Evolutionary conservation across 2,888 invertebrate species (phyloP), one percentile per base, ranked within the genome.

Genomic region (Nycteola revayana): DNA sequence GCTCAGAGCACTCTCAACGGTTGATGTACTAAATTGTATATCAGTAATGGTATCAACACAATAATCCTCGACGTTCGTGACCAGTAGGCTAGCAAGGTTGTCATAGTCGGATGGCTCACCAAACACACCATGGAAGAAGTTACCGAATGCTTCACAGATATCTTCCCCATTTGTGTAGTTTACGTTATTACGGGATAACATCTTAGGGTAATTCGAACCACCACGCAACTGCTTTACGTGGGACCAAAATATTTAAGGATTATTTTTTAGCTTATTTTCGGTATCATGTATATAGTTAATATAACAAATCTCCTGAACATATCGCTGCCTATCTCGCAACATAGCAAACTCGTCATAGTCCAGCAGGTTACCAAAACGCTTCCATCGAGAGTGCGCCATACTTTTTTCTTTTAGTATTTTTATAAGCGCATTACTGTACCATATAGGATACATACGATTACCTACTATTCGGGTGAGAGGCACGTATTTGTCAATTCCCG

Each of bases 391-490:
- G 25, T 32, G 31, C 7, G 26, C 21, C 18, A 11, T 32, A 10
- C 1, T 26, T 26, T 32, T 32, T 27, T 32, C 26, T 7, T 32
- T 32, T 6, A 32, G 25, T 11, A 32, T 32, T 32, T 22, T 32
- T 5, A 22, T 32, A 7, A 32, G 5, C 1, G 32, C 2, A n/a
- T 22, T 14, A 8, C 22, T 32, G 7, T 27, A 27, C 32, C 32
- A 32, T 3, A 14, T 11, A 1, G 32, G 25, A 14, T 26, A 32
- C 25, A 9, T 32, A 14, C 14, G 18, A 2, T 10, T 5, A 7
- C 17, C 17, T 17, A 3, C 2, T 9, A 1, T 9, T 2, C 23
- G 17, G 6, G 1, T 30, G 7, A 30, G 0, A 7, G 30, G 30
- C 1, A 30, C 24, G 17, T 17, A 23, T 24, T 30, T 7, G 5